Conservation (phyloP, 2,888 invertebrate genomes). For the Piscicola geometra region DNA sequence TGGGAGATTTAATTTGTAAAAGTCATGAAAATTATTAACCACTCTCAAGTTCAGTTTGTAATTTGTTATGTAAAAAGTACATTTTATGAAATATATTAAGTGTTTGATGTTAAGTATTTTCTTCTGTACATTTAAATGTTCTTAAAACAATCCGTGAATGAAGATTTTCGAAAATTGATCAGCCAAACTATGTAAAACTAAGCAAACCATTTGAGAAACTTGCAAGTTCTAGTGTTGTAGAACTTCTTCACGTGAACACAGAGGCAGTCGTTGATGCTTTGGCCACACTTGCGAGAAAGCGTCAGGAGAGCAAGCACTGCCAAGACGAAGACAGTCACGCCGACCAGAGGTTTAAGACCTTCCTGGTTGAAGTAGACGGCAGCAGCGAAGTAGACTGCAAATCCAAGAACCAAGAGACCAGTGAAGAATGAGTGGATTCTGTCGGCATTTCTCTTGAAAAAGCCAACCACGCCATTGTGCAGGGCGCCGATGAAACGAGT, state of each 20-base stretch:
- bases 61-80: too few relatives aligned
- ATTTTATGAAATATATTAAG: too few relatives aligned
- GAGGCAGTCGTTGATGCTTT: constrained; percentile 29
- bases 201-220: constrained; percentile 29
- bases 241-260: constrained; percentile 34
- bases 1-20: too few relatives aligned
- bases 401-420: constrained; percentile 27
- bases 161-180: too few relatives aligned
- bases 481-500: constrained; percentile 18
- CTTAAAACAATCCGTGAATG: too few relatives aligned
- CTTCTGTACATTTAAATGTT: too few relatives aligned
- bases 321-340: constrained; percentile 35
- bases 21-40: too few relatives aligned
- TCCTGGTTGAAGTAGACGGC: constrained; percentile 29
- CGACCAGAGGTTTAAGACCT: constrained; percentile 27
- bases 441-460: neutral
- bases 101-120: too few relatives aligned
- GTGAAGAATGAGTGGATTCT: constrained; percentile 28
- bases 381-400: constrained; percentile 36
- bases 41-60: too few relatives aligned
- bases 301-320: constrained; percentile 18
- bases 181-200: neutral
- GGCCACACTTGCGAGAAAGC: constrained; percentile 34
- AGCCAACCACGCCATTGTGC: constrained; percentile 20
- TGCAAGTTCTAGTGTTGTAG: constrained; percentile 6